Evolutionary conservation across 2,888 invertebrate species (phyloP).

Genomic region (Onchidella celtica): DNA sequence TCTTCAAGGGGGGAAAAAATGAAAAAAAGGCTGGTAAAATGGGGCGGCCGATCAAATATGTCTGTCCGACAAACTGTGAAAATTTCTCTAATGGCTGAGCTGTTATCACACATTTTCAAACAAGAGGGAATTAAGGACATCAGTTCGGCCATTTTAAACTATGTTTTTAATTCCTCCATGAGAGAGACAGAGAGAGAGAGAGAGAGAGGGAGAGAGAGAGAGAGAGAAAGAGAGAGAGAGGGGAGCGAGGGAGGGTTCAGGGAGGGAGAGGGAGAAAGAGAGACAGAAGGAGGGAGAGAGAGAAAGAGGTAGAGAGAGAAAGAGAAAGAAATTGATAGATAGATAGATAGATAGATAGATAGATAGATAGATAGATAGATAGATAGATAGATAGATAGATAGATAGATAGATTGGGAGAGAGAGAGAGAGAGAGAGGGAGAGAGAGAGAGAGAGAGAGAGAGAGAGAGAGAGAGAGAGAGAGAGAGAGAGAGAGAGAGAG

Average conservation of each 20-base stretch:
- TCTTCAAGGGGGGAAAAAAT: too few relatives aligned
- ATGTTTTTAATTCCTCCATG: too few relatives aligned
- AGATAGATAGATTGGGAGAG: too few relatives aligned
- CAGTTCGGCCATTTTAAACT: too few relatives aligned
- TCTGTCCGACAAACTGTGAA: too few relatives aligned
- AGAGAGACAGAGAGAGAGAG: too few relatives aligned
- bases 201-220: neutral
- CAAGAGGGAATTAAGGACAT: too few relatives aligned
- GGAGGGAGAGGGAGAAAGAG: slow-evolving; percentile 37
- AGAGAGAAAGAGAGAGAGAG: neutral
- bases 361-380: neutral
- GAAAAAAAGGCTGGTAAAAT: too few relatives aligned
- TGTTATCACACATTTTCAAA: too few relatives aligned
- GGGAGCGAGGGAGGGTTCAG: neutral
- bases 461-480: neutral
- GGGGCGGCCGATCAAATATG: too few relatives aligned
- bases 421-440: neutral
- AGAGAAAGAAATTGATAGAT: too few relatives aligned
- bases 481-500: neutral
- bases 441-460: neutral
- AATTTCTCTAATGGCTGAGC: too few relatives aligned
- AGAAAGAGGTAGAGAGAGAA: neutral
- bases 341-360: neutral
- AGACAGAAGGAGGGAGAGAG: slow-evolving; percentile 25
- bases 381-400: neutral